Percentiles rank a stretch among this genome's conserved stretches.
Evolutionary conservation across 2,888 invertebrate species (phyloP).

Genomic region (Callyntrura guangdongensis): DNA sequence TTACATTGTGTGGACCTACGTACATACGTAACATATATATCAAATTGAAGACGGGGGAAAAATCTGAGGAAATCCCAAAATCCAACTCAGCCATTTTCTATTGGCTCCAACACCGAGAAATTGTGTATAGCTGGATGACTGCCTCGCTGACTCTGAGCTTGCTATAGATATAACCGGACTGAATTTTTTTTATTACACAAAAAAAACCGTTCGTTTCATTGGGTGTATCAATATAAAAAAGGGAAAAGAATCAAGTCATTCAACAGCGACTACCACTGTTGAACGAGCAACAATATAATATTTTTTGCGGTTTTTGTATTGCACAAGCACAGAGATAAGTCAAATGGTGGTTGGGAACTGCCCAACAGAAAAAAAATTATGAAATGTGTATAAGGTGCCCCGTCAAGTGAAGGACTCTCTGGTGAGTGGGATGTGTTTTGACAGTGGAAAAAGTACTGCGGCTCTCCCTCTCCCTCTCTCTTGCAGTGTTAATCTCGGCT

Average conservation of each 20-base stretch:
- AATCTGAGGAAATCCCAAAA: slow-evolving; percentile 78
- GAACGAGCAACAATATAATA: neutral
- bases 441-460: neutral
- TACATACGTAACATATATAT: slow-evolving; percentile 54
- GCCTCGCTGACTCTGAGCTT: too few species aligned
- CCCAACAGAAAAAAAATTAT: neutral
- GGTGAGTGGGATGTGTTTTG: neutral
- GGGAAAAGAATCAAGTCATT: neutral
- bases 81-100: slow-evolving; percentile 78
- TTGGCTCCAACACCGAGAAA: slow-evolving; percentile 71
- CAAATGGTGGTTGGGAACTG: neutral
- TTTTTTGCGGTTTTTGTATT: slow-evolving; percentile 1
- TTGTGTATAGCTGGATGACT: neutral
- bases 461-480: too few species aligned
- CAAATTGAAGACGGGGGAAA: slow-evolving; percentile 69
- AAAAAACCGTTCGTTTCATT: neutral
- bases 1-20: slow-evolving; percentile 63
- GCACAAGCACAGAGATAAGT: neutral
- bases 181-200: neutral
- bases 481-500: too few species aligned
- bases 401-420: neutral
- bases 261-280: neutral
- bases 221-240: slow-evolving; percentile 6
- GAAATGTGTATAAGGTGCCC: neutral
- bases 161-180: neutral